phyloP scores from a whole-genome alignment of 1,140 invertebrate genomes.

The Chelonus insularis region DNA sequence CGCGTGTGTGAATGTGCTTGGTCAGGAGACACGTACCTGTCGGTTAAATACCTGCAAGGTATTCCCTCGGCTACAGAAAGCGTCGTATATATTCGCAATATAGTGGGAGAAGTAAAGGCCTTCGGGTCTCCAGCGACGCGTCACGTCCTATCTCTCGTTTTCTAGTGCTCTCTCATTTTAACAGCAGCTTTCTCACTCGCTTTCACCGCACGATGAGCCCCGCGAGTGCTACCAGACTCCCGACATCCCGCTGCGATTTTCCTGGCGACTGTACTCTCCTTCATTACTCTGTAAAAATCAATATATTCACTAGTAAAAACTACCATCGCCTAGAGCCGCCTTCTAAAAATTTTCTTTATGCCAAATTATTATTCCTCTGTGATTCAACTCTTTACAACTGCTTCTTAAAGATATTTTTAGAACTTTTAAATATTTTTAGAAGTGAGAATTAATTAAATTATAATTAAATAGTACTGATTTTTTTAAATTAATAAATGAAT shows the following conservation, averaged over 20 bases:
- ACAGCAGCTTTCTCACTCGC: conserved; percentile 31
- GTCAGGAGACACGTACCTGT: conserved; percentile 1
- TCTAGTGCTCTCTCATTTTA: conserved; percentile 24
- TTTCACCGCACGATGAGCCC: conserved; percentile 25
- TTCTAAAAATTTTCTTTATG: no score
- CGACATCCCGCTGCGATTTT: conserved; percentile 9
- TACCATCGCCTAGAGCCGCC: no score
- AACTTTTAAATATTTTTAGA: no score
- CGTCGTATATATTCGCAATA: neutral
- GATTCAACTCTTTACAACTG: no score
- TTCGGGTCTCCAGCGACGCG: conserved; percentile 7
- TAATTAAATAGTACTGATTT: no score
- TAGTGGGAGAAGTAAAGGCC: neutral
- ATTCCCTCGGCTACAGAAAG: neutral
- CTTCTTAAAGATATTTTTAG: no score
- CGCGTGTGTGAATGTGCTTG: neutral
- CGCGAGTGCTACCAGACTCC: conserved; percentile 6
- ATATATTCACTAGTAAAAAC: neutral
- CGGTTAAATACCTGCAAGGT: neutral
- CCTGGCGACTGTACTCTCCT: neutral
- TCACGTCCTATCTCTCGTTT: conserved; percentile 6
- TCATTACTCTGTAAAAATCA: neutral
- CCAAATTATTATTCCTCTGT: no score
- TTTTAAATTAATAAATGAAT: no score
- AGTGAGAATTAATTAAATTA: no score